These are phyloP conservation scores for Chrysodeixis includens DNA, from an alignment of 2,888 invertebrate genomes.

Conservation along the genomic window DNA sequence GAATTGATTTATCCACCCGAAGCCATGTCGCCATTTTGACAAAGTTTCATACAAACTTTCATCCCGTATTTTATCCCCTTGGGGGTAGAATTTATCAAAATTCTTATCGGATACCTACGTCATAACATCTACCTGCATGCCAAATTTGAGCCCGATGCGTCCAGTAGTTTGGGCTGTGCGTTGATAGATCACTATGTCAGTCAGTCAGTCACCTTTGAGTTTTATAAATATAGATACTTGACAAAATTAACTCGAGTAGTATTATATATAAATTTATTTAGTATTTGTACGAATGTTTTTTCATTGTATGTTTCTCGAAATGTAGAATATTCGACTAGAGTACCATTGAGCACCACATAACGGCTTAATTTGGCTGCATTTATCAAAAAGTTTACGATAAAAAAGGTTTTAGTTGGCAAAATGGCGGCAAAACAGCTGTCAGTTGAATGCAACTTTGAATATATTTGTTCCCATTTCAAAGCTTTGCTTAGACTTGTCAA, in stretches of 20 bases:
- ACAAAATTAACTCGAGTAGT: conserved; percentile 4
- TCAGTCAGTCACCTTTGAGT: too few species aligned
- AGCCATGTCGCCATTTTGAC: too few species aligned
- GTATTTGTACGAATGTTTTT: background rate
- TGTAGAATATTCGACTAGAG: background rate
- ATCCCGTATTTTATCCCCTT: too few species aligned
- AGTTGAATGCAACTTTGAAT: background rate
- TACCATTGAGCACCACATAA: background rate
- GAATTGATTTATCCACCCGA: too few species aligned
- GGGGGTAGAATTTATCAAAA: too few species aligned
- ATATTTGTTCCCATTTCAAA: background rate
- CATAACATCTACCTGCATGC: too few species aligned
- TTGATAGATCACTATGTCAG: too few species aligned
- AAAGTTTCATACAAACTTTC: too few species aligned
- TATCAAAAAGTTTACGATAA: background rate
- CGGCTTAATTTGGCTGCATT: background rate
- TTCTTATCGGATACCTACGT: too few species aligned
- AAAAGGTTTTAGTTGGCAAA: background rate
- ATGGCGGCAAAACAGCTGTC: background rate
- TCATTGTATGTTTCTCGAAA: background rate
- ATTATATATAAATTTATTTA: background rate
- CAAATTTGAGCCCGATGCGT: too few species aligned
- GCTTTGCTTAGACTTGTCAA: background rate
- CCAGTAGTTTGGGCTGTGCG: too few species aligned
- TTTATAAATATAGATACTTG: background rate